Evolutionary conservation across 2,888 invertebrate genomes (phyloP), one percentile per base, ranked within the genome.

Genomic region (Scelioninae gen. 1): DNA sequence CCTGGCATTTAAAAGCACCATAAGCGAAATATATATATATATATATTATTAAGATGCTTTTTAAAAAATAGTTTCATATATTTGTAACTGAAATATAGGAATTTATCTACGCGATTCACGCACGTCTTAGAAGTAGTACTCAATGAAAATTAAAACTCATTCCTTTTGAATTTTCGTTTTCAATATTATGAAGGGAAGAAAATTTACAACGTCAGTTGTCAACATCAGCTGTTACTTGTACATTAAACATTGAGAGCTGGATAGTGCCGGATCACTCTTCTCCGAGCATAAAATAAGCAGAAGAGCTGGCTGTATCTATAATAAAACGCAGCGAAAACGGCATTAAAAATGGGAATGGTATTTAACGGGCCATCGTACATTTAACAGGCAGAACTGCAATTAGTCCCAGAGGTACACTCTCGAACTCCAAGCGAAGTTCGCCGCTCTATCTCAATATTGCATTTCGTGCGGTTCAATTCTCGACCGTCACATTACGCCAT

Each of bases 341-440:
- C 71, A 76, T 76, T 76, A 76, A 81, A 81, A 81, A 81, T 71
- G 58, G 76, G 63, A 81, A 63, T 51, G 23, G 71, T 71, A 53
- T 76, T 81, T 76, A 81, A 76, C 65, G 47, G 76, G 51, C 69
- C 15, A 66, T 82, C 71, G 60, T 76, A 66, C 60, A 53, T 82
- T 82, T 82, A 76, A 82, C 71, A 81, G 60, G 38, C 76, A 66
- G 66, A 23, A 76, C 58, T 69, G 81, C 71, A 76, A 81, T 81
- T 81, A 81, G 69, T 75, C 81, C 81, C 81, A 58, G 16, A 76
- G 81, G 75, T 65, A 58, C 71, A 66, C 68, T 75, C 49, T 49
- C 51, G 65, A 62, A 65, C 55, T 76, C 76, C 29, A 69, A 58
- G 71, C 65, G 71, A 81, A 76, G 75, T 81, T 81, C 71, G 38